A percentile compares a stretch with the other conserved stretches of the same genome.
Evolutionary conservation across 2,797 vertebrate genomes (phyloP).

Genomic region (Danio aesculapii): DNA sequence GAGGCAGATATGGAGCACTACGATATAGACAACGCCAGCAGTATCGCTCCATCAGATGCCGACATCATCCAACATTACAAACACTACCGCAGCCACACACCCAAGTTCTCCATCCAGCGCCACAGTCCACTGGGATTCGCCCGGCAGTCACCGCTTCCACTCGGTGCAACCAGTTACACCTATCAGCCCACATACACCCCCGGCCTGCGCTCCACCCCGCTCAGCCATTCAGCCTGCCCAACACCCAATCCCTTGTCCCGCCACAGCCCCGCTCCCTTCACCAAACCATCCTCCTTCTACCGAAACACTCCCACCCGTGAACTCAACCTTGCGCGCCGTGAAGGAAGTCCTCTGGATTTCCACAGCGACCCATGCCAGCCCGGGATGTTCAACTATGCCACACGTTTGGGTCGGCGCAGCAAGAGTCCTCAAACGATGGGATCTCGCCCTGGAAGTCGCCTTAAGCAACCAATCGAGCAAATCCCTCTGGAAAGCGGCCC

Average conservation of each 20-base stretch:
- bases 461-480: conserved; percentile 94
- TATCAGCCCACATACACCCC: conserved; percentile 91
- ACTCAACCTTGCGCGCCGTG: conserved; percentile 89
- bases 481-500: conserved; percentile 90
- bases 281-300: conserved; percentile 91
- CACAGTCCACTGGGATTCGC: conserved; percentile 96
- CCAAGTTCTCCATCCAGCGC: conserved; percentile 97
- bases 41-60: conserved; percentile 95
- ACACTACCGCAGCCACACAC: conserved; percentile 96
- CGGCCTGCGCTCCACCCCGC: conserved; percentile 86
- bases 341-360: conserved; percentile 89
- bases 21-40: conserved; percentile 98
- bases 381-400: conserved; percentile 91
- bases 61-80: conserved; percentile 98
- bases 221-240: conserved; percentile 91
- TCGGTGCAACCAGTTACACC: conserved; percentile 93
- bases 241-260: conserved; percentile 91
- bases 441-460: conserved; percentile 91
- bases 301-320: conserved; percentile 93
- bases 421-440: conserved; percentile 95
- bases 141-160: conserved; percentile 91
- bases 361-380: conserved; percentile 88
- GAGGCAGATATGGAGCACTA: conserved; percentile 96
- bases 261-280: conserved; percentile 94
- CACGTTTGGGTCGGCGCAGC: conserved; percentile 92